Percentiles rank a stretch among this genome's conserved stretches.
Conservation (phyloP, 2,888 invertebrate genomes). For the Erannis defoliaria region DNA sequence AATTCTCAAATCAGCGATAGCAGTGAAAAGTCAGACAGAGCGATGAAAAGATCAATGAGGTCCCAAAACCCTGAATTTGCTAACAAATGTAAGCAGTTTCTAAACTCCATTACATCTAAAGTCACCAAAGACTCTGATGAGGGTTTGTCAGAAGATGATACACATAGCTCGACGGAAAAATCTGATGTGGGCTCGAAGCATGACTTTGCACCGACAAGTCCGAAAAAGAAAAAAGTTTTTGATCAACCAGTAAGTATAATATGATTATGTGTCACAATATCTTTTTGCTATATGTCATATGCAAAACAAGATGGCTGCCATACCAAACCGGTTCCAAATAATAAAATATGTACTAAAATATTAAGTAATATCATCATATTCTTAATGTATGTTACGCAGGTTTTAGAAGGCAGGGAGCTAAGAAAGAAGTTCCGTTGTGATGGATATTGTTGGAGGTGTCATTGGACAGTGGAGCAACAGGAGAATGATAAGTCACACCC, state of each 20-base stretch:
- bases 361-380: conserved; percentile 4
- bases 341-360: background rate
- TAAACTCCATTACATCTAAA: conserved; percentile 83
- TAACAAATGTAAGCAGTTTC: conserved; percentile 87
- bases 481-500: conserved; percentile 69
- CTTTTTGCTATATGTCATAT: conserved; percentile 33
- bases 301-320: conserved; percentile 54
- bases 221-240: conserved; percentile 55
- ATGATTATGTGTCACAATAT: conserved; percentile 7
- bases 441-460: conserved; percentile 97
- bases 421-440: conserved; percentile 84
- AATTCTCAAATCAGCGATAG: conserved; percentile 71
- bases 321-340: conserved; percentile 3
- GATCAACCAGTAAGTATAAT: conserved; percentile 49
- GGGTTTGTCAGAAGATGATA: conserved; percentile 58
- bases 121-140: conserved; percentile 66
- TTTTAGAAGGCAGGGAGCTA: conserved; percentile 44
- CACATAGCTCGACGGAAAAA: conserved; percentile 48
- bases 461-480: conserved; percentile 88
- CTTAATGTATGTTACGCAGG: conserved; percentile 48
- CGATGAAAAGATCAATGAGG: conserved; percentile 84
- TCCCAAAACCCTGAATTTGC: conserved; percentile 89
- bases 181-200: conserved; percentile 51
- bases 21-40: conserved; percentile 74
- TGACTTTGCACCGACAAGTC: conserved; percentile 45